These are phyloP conservation scores for Dasyurus viverrinus DNA, from an alignment of 2,113 vertebrate genomes.

Conservation along the genomic window DNA sequence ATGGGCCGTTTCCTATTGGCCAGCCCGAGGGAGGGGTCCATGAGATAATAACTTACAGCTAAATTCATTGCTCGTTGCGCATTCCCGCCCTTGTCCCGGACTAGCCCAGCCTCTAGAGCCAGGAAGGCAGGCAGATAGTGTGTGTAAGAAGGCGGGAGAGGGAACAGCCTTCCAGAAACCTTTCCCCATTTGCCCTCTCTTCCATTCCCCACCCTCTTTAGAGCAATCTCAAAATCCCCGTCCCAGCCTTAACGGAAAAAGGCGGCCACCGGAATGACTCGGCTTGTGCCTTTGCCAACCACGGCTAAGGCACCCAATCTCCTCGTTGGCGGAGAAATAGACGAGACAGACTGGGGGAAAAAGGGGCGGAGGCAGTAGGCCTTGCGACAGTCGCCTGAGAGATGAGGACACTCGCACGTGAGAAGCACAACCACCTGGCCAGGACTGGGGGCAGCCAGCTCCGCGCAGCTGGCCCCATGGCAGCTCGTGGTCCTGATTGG, in stretches of 20 bases:
- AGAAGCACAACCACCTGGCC: not conserved
- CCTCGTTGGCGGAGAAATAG: not conserved
- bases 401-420: not conserved
- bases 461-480: not conserved
- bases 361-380: not conserved
- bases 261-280: not conserved
- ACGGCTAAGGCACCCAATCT: not conserved
- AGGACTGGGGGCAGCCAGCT: not conserved
- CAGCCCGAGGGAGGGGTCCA: not conserved
- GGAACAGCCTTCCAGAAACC: not conserved
- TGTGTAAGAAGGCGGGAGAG: not conserved
- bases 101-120: slow-evolving; percentile 1
- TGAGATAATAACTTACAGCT: not conserved
- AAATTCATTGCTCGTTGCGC: not conserved
- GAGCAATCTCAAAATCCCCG: not conserved
- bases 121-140: not conserved
- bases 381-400: not conserved
- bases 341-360: not conserved
- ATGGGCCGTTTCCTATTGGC: slow-evolving; percentile 17
- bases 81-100: not conserved
- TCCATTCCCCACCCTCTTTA: not conserved
- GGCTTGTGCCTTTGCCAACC: not conserved
- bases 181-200: not conserved
- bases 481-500: rapidly evolving
- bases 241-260: not conserved